Conservation (phyloP, 2,113 vertebrate genomes). For the Bubo scandiacus region DNA sequence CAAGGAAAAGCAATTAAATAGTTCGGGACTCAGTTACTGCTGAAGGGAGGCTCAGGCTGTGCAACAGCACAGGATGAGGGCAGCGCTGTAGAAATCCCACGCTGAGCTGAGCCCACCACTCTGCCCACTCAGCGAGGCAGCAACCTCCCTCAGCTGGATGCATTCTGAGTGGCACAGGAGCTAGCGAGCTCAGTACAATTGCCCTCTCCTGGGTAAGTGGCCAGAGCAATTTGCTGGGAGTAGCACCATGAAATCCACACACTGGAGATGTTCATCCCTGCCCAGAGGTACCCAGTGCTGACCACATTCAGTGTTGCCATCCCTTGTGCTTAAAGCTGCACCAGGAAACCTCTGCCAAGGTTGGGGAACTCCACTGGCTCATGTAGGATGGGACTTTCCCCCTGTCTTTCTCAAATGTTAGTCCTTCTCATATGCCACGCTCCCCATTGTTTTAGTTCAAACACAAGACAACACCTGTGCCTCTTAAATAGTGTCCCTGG, state of each 20-base stretch:
- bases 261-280: not conserved
- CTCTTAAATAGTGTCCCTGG: not conserved
- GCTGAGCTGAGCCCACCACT: not conserved
- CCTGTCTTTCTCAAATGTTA: not conserved
- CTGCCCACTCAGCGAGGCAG: rapidly evolving
- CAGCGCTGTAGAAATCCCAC: rapidly evolving
- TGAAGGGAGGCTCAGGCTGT: not conserved
- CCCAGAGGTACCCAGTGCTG: not conserved
- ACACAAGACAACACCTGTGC: not conserved
- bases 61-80: not conserved
- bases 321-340: not conserved
- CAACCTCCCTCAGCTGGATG: not conserved
- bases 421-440: not conserved
- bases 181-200: not conserved
- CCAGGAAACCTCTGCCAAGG: not conserved
- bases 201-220: not conserved
- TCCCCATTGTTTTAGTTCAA: not conserved
- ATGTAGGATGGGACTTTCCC: not conserved
- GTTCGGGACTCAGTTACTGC: not conserved
- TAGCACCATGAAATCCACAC: rapidly evolving
- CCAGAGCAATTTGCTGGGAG: not conserved
- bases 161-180: not conserved
- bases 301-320: not conserved
- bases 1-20: not conserved
- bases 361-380: not conserved